Evolutionary conservation across 1,140 invertebrate genomes (phyloP), one percentile per base, ranked within the genome.

Genomic region (Daktulosphaira vitifoliae): DNA sequence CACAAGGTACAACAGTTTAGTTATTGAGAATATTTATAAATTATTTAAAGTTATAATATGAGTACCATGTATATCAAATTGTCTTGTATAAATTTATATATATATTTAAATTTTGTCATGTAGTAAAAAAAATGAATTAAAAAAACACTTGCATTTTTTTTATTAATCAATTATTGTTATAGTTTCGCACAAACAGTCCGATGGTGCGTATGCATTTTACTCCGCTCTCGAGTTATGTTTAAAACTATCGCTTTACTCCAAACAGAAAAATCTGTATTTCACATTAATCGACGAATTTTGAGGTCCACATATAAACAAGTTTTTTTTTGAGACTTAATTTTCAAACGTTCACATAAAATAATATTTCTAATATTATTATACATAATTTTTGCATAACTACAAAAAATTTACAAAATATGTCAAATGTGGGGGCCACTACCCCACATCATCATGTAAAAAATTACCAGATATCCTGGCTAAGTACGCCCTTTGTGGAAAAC

Each of bases 281-380:
- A 44, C 39, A 44, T 15, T 15, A 44, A n/a, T 44, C 39, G 39
- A 44, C 7, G n/a, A 44, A 15, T 44, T 7, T 16, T 44, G 39
- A 7, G 39, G 5, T 44, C 39, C 39, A 44, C 39, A n/a, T 4
- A 7, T 16, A 7, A 44, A 44, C 39, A 44, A 44, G 39, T 16
- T 44, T 44, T n/a, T n/a, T 13, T 11, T 44, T 44, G 39, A 44
- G 39, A n/a, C 39, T 44, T 44, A 44, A 44, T 44, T 44, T 44
- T 44, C 39, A 44, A 11, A 44, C 5, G 39, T 16, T 44, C n/a
- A 16, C 39, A 44, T 15, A 44, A 44, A 44, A 15, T 44, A 44
- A 44, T 44, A 44, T 44, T 44, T 16, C n/a, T 44, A 44, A 44
- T 44, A 7, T 33, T 33, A 33, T 33, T 33, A 33, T 44, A 44